These are phyloP conservation scores for Heliconius hewitsoni DNA, from an alignment of 1,140 invertebrate genomes.

Conservation along the genomic window DNA sequence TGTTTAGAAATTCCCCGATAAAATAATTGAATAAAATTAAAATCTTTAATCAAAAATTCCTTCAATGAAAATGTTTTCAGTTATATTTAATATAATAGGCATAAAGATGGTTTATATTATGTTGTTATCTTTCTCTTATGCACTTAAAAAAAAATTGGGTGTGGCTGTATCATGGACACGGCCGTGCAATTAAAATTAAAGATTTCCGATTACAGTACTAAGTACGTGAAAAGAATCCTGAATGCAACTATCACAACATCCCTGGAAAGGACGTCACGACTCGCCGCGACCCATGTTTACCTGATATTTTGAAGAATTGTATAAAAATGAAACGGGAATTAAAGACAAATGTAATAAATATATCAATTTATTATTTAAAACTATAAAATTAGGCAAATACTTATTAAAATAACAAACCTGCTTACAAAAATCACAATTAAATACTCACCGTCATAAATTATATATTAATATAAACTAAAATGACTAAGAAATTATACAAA, in stretches of 20 bases:
- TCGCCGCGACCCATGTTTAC: not conserved
- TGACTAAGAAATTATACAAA: slow-evolving; percentile 9
- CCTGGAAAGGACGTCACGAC: not conserved
- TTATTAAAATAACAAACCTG: not conserved
- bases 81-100: too few relatives aligned
- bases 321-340: not conserved
- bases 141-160: too few relatives aligned
- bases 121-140: too few relatives aligned
- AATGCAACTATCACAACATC: too few relatives aligned
- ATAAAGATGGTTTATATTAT: too few relatives aligned
- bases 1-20: too few relatives aligned
- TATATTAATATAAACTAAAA: not conserved
- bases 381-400: not conserved
- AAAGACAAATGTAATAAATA: not conserved
- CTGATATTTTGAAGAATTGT: not conserved
- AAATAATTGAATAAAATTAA: too few relatives aligned
- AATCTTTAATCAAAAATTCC: too few relatives aligned
- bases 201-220: too few relatives aligned
- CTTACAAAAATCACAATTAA: not conserved
- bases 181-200: too few relatives aligned
- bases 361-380: not conserved
- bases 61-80: too few relatives aligned
- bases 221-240: not conserved
- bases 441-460: not conserved
- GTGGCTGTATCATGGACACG: too few relatives aligned